These are phyloP conservation scores for Gambusia affinis DNA, from an alignment of 2,113 vertebrate species.

Conservation along the genomic window DNA sequence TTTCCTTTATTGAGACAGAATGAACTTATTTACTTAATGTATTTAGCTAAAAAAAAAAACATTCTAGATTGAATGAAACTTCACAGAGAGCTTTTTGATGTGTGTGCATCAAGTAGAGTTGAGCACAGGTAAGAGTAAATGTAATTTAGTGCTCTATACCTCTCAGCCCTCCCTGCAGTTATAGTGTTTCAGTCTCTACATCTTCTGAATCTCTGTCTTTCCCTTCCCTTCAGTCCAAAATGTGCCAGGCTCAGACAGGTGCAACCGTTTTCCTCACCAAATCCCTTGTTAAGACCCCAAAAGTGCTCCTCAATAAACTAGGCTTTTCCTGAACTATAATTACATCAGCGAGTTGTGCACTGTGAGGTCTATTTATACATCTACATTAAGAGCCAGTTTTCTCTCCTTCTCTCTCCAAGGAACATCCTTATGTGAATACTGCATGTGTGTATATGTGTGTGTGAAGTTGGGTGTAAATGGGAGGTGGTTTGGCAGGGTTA, in stretches of 20 bases:
- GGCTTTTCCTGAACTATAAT: constrained; percentile 74
- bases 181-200: constrained; percentile 10
- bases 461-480: constrained; percentile 40
- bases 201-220: constrained; percentile 14
- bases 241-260: constrained; percentile 60
- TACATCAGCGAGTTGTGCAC: constrained; percentile 74
- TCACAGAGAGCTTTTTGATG: constrained; percentile 62
- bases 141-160: constrained; percentile 3
- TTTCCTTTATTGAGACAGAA: not conserved
- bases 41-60: not conserved
- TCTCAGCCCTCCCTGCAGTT: constrained; percentile 16
- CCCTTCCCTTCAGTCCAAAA: constrained; percentile 24
- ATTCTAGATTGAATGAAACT: constrained; percentile 46
- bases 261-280: constrained; percentile 66
- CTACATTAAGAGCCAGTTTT: constrained; percentile 65
- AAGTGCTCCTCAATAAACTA: constrained; percentile 64
- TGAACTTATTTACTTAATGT: constrained; percentile 25
- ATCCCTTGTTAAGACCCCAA: constrained; percentile 67
- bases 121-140: constrained; percentile 46
- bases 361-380: constrained; percentile 75
- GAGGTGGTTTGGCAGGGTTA: constrained; percentile 45
- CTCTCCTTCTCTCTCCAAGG: constrained; percentile 67
- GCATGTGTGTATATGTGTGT: constrained; percentile 16
- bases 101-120: constrained; percentile 75
- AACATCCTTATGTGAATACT: constrained; percentile 66